Conservation (phyloP, 2,797 vertebrate genomes). For the Cossypha niveicapilla region DNA sequence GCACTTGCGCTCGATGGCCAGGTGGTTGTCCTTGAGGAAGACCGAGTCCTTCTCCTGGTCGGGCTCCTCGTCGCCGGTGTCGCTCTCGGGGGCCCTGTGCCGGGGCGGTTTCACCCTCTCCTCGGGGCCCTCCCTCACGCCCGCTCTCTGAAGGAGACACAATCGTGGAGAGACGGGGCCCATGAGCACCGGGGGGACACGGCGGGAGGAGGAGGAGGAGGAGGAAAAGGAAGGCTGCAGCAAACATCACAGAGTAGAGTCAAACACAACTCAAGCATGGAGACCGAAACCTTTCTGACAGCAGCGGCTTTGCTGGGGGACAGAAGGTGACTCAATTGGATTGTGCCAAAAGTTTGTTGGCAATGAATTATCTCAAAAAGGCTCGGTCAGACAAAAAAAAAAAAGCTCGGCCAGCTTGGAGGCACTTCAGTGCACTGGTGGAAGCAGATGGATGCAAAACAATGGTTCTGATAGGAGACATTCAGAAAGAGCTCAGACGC, state of each 20-base stretch:
- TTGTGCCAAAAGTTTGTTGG: not conserved
- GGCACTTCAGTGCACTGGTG: not conserved
- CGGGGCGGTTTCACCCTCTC: slow-evolving; percentile 75
- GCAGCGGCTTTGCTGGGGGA: not conserved
- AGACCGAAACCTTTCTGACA: slow-evolving; percentile 52
- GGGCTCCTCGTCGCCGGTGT: slow-evolving; percentile 85
- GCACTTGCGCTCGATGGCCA: slow-evolving; percentile 95
- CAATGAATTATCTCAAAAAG: slow-evolving; percentile 6
- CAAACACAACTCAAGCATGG: slow-evolving; percentile 57
- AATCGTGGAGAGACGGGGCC: slow-evolving; percentile 54
- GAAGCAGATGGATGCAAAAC: slow-evolving; percentile 56
- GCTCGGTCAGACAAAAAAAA: not conserved
- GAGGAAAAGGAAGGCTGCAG: not conserved
- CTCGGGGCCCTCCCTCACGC: slow-evolving; percentile 78
- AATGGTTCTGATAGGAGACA: slow-evolving; percentile 43
- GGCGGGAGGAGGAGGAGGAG: not conserved
- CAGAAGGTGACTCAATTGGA: not conserved
- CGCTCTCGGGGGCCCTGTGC: slow-evolving; percentile 81
- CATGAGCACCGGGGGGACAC: not conserved
- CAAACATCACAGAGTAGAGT: slow-evolving; percentile 56
- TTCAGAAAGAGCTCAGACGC: slow-evolving; percentile 20
- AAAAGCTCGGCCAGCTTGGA: not conserved
- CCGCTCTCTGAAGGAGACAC: slow-evolving; percentile 76
- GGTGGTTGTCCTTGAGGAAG: slow-evolving; percentile 89
- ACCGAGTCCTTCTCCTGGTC: slow-evolving; percentile 86